phyloP scores from a whole-genome alignment of 2,888 invertebrate genomes.

The Dusona sp. region DNA sequence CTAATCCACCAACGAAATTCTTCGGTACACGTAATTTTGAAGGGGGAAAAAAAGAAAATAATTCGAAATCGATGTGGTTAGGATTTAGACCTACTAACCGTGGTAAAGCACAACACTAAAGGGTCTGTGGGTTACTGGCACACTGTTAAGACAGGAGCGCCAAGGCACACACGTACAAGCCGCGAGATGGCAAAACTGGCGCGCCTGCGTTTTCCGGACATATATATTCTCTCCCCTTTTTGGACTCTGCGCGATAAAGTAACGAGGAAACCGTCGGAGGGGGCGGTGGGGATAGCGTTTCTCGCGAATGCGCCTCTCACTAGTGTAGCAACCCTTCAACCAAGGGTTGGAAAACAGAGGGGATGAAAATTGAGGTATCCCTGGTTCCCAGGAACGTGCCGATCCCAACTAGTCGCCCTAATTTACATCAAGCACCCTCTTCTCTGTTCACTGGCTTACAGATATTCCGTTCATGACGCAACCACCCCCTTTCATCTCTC shows the following conservation, averaged over 20 bases:
- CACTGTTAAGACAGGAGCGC: constrained; percentile 78
- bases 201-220: constrained; percentile 72
- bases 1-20: neutral
- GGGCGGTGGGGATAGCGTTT: constrained; percentile 57
- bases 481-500: neutral
- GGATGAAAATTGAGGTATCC: constrained; percentile 44
- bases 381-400: constrained; percentile 68
- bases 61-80: constrained; percentile 53
- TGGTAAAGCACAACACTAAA: constrained; percentile 77
- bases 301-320: constrained; percentile 60
- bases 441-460: constrained; percentile 43
- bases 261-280: constrained; percentile 14
- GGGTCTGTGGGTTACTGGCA: constrained; percentile 84
- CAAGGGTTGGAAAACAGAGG: neutral
- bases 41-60: neutral
- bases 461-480: constrained; percentile 57
- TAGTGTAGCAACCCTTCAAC: neutral
- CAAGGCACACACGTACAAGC: constrained; percentile 73
- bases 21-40: neutral
- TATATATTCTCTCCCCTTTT: constrained; percentile 38
- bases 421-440: constrained; percentile 64
- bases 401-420: constrained; percentile 60
- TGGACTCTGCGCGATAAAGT: constrained; percentile 48
- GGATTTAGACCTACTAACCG: constrained; percentile 80
- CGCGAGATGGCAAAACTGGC: constrained; percentile 73